Evolutionary conservation across 2,797 vertebrate genomes (phyloP), one percentile per base, ranked within the genome.

Genomic region (Psittacula derbiana): DNA sequence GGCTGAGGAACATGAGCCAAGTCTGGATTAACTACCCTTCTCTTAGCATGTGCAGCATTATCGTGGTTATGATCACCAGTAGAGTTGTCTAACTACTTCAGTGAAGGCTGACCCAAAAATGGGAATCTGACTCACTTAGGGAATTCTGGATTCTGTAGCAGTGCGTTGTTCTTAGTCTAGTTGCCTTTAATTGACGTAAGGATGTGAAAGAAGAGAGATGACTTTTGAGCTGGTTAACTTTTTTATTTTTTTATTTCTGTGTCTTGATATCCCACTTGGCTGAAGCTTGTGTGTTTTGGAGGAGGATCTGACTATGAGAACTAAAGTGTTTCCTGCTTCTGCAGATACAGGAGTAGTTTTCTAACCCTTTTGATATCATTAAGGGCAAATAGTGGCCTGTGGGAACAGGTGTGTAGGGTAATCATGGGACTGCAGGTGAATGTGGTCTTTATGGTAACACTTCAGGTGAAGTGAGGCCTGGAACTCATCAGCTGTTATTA

Each of bases 31-130:
- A 36, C 47, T 65, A 9, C 27, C 5, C 0, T 50, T 62, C 31
- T 38, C 20, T 58, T 61, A 40, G 24, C 0, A 0, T 33, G 16
- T 65, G 69, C 16, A 46, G 61, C 6, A 4, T 79, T 67, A 24
- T 4, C 12, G 2, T 0, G 1, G 36, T 24, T 78, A 17, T 19
- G 31, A 33, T 85, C 30, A 65, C 24, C 18, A 23, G 15, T 0
- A 25, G 12, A 81, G 28, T 43, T 83, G 19, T 52, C n/a, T 23
- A 53, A 69, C 19, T 72, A 16, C 10, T n/a, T 72, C 12, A 58
- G 40, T 46, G 71, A 79, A 21, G 20, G 28, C 55, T 85, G 50
- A 49, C 66, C 14, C 50, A 74, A 88, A 88, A 88, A 47, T 13
- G 19, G 58, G 9, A 66, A 28, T 72, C 18, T 1, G 6, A 1